A percentile compares a stretch with the other conserved stretches of the same genome.
Evolutionary conservation across 1,140 invertebrate genomes (phyloP).

Genomic region (Bombus polaris): DNA sequence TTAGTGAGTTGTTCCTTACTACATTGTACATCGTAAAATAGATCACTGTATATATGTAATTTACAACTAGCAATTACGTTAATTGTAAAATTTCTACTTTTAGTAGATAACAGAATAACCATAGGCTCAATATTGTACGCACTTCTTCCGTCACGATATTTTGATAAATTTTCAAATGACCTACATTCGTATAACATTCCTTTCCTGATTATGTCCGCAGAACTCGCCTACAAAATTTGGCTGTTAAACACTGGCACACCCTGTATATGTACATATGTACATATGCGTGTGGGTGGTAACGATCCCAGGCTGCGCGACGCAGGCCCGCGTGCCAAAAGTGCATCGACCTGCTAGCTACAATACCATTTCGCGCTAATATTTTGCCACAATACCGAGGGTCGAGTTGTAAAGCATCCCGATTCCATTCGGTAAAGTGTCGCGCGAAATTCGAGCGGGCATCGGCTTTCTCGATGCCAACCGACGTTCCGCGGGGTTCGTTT

Average conservation of each 20-base stretch:
- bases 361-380: slow-evolving; percentile 56
- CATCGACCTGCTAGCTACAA: slow-evolving; percentile 52
- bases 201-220: not conserved
- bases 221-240: not conserved
- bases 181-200: not conserved
- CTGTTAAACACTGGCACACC: not conserved
- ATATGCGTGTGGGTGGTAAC: slow-evolving; percentile 34
- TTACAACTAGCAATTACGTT: too few species aligned
- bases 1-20: too few species aligned
- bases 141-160: too few species aligned
- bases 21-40: too few species aligned
- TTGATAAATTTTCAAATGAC: not conserved
- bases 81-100: too few species aligned
- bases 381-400: slow-evolving; percentile 39
- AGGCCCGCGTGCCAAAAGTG: slow-evolving; percentile 60
- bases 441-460: slow-evolving; percentile 17
- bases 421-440: not conserved
- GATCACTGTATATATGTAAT: too few species aligned
- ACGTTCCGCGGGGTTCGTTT: not conserved
- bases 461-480: not conserved
- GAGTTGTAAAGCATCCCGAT: slow-evolving; percentile 42
- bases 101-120: too few species aligned
- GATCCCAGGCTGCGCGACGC: slow-evolving; percentile 39
- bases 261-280: not conserved
- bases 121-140: too few species aligned